phyloP scores from a whole-genome alignment of 2,797 vertebrate species.

The Poeciliopsis paucimaculata region DNA sequence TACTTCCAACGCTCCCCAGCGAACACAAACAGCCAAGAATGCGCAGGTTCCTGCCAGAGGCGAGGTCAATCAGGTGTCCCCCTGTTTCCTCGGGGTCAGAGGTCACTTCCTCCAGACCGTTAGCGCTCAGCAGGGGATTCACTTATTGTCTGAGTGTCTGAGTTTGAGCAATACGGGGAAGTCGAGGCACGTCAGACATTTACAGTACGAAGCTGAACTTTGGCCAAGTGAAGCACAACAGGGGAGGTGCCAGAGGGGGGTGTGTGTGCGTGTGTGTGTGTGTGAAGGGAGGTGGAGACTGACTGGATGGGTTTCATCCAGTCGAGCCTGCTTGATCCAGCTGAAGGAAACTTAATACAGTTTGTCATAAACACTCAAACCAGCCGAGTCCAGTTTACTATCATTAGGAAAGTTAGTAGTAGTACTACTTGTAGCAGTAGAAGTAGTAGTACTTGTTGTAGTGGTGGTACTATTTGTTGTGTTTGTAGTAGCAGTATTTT shows the following conservation, averaged over 20 bases:
- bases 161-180: conserved; percentile 37
- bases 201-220: conserved; percentile 32
- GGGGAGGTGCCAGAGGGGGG: conserved; percentile 22
- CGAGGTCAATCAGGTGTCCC: conserved; percentile 28
- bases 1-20: conserved; percentile 2
- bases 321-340: conserved; percentile 29
- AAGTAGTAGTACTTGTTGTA: background rate
- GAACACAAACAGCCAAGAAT: background rate
- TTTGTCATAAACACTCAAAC: conserved; percentile 1
- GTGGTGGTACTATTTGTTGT: background rate
- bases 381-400: background rate
- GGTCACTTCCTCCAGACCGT: conserved; percentile 12
- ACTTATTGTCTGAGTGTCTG: conserved; percentile 33
- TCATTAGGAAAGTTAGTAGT: background rate
- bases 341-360: conserved; percentile 1
- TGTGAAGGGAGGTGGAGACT: conserved; percentile 25
- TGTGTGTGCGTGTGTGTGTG: background rate
- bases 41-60: conserved; percentile 12
- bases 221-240: background rate
- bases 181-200: conserved; percentile 18
- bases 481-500: background rate
- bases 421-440: background rate
- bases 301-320: conserved; percentile 37
- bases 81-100: conserved; percentile 22
- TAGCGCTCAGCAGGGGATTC: conserved; percentile 22